These are phyloP conservation scores for Melinopterus prodromus DNA, from an alignment of 2,888 invertebrate genomes.

Conservation along the genomic window DNA sequence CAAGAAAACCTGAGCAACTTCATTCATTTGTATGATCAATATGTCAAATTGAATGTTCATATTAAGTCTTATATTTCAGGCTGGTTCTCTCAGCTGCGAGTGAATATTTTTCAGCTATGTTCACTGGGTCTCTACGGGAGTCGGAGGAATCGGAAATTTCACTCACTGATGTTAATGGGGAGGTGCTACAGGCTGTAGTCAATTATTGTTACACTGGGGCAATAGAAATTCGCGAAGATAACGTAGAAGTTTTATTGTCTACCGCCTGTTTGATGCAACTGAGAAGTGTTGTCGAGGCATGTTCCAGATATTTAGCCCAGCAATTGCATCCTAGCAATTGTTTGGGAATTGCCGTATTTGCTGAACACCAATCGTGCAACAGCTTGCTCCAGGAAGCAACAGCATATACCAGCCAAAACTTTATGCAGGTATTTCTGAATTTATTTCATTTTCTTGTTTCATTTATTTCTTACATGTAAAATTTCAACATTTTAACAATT, in stretches of 20 bases:
- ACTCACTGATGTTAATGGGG: constrained; percentile 84
- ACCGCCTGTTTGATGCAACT: constrained; percentile 91
- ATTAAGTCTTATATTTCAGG: constrained; percentile 59
- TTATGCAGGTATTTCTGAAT: constrained; percentile 70
- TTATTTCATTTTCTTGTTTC: not conserved
- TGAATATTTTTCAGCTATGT: constrained; percentile 96
- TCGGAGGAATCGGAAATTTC: constrained; percentile 84
- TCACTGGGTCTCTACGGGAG: constrained; percentile 87
- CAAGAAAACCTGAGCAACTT: not conserved
- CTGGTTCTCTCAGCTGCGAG: constrained; percentile 90
- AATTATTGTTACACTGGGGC: constrained; percentile 92
- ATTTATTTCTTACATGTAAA: no score
- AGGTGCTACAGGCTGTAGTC: constrained; percentile 84
- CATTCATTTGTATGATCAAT: no score
- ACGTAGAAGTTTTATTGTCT: constrained; percentile 86
- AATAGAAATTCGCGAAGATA: constrained; percentile 87
- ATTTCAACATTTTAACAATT: not conserved
- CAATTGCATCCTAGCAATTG: constrained; percentile 95
- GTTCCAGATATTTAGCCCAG: constrained; percentile 87
- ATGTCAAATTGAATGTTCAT: not conserved
- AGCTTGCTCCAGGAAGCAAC: constrained; percentile 83
- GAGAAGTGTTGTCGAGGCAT: constrained; percentile 85
- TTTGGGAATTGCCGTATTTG: constrained; percentile 91
- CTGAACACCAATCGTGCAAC: constrained; percentile 88
- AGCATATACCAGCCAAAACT: constrained; percentile 84